Evolutionary conservation across 2,888 invertebrate genomes (phyloP), one percentile per base, ranked within the genome.

Genomic region (Gastracanthus pulcherrimus): DNA sequence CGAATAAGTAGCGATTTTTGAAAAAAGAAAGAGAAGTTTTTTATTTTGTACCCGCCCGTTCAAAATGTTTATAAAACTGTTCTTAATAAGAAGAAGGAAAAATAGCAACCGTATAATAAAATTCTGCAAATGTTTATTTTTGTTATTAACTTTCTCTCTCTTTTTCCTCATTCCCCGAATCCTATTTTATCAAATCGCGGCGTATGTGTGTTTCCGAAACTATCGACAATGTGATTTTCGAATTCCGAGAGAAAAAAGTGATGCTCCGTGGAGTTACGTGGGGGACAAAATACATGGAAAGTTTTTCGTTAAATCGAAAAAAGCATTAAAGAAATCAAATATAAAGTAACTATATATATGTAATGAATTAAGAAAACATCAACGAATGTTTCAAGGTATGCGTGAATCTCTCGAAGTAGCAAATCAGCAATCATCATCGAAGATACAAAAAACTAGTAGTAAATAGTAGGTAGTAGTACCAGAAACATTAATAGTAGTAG

Each of bases 381-480:
- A 75, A 76, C 55, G 76, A 76, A 70, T 75, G 34, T 71, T 79
- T 74, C 74, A 80, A 80, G 76, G 76, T 82, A 69, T 77, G 74
- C 77, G 48, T 81, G 82, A 83, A 85, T 83, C 83, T 80, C 84
- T 84, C 83, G 82, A 84, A 83, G 82, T 84, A 84, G 84, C 84
- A 84, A 86, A 86, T 85, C 84, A 87, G 86, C 86, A 87, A 87
- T 88, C 85, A 87, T 88, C 86, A 89, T 89, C 89, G 87, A 89
- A 89, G 87, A 89, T 89, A 88, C 88, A 89, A 89, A 88, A 88
- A 86, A 87, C 84, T 86, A 87, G 84, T 84, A 86, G 84, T 85
- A 81, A 85, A 84, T 85, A 86, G 85, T 85, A 84, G 84, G 74
- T 85, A 86, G 83, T 84, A 87, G 84, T 85, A 84, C 83, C 84